phyloP scores from a whole-genome alignment of 1,140 invertebrate genomes.

The Drosophila gunungcola region DNA sequence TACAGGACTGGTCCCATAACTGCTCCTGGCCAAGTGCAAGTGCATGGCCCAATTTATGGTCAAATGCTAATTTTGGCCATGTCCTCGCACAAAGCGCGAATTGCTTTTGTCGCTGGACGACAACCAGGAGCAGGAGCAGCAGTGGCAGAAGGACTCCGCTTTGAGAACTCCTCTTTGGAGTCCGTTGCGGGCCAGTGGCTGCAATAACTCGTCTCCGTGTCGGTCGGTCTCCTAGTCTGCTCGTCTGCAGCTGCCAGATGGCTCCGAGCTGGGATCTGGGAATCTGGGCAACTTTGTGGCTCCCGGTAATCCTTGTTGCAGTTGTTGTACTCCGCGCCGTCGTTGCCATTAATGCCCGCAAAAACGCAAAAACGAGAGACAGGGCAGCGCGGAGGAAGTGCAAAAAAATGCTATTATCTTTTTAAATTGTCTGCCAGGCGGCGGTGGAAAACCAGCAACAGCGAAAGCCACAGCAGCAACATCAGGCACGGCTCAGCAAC shows the following conservation, averaged over 20 bases:
- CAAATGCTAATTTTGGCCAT: slow-evolving; percentile 72
- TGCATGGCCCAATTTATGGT: slow-evolving; percentile 70
- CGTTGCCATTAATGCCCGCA: slow-evolving; percentile 59
- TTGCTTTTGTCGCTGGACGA: slow-evolving; percentile 43
- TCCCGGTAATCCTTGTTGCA: slow-evolving; percentile 69
- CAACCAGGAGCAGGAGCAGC: slow-evolving; percentile 4
- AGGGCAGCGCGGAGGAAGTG: slow-evolving; percentile 5
- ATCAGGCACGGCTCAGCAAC: slow-evolving; percentile 16
- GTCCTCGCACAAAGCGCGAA: slow-evolving; percentile 65
- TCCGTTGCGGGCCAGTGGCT: slow-evolving; percentile 44
- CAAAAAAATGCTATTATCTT: slow-evolving; percentile 76
- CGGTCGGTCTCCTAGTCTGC: slow-evolving; percentile 45
- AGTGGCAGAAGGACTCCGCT: slow-evolving; percentile 18
- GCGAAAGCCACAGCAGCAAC: slow-evolving; percentile 20
- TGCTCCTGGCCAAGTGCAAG: slow-evolving; percentile 47
- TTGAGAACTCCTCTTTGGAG: slow-evolving; percentile 22
- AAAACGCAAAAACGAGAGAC: slow-evolving; percentile 7
- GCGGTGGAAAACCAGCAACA: slow-evolving; percentile 12
- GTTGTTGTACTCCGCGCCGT: slow-evolving; percentile 55
- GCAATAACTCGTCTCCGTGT: slow-evolving; percentile 66
- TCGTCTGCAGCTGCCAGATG: slow-evolving; percentile 54
- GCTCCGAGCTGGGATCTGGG: slow-evolving; percentile 3
- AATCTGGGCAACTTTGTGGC: slow-evolving; percentile 52
- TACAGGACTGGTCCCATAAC: slow-evolving; percentile 24
- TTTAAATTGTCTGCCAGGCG: slow-evolving; percentile 78